These are phyloP conservation scores for Myrmophylax atrothorax DNA, from an alignment of 2,113 vertebrate genomes.

Conservation along the genomic window DNA sequence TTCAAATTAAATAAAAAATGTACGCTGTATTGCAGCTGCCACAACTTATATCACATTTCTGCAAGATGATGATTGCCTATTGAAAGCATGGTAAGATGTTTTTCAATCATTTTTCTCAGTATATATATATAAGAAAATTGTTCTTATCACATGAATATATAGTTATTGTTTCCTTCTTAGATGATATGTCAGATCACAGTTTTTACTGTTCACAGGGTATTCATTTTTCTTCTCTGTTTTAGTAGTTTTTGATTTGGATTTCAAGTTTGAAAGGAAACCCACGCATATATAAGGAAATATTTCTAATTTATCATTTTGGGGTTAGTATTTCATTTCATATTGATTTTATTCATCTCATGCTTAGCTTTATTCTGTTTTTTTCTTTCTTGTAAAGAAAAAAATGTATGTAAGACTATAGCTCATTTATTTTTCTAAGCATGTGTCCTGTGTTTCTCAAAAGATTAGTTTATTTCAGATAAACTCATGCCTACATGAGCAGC, in stretches of 20 bases:
- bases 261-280: constrained; percentile 11
- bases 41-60: neutral
- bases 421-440: neutral
- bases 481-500: neutral
- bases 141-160: neutral
- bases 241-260: neutral
- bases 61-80: neutral
- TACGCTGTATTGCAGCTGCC: neutral
- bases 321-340: neutral
- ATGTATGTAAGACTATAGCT: neutral
- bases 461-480: neutral
- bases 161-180: neutral
- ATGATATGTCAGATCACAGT: neutral
- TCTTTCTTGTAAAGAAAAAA: neutral
- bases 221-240: neutral
- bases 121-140: neutral
- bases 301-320: neutral
- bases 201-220: neutral
- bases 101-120: neutral
- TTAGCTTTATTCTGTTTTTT: neutral
- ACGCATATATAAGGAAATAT: neutral
- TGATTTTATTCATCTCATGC: neutral
- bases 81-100: neutral
- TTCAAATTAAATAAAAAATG: neutral
- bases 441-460: neutral